phyloP scores from a whole-genome alignment of 2,888 invertebrate genomes.

The Micropterix aruncella region DNA sequence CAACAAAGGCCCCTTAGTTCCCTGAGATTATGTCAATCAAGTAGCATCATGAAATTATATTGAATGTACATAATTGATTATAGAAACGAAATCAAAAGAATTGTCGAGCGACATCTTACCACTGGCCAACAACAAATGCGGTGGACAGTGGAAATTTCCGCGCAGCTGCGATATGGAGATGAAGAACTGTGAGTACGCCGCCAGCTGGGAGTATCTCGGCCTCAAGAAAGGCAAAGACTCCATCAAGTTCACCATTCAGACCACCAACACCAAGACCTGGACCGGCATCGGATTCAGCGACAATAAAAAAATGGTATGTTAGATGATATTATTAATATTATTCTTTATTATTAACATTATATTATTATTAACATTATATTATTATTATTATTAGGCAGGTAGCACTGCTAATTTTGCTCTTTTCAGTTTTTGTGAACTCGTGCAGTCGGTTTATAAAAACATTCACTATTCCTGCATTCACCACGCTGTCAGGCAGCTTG shows the following conservation, averaged over 20 bases:
- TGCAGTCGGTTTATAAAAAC: too few relatives aligned
- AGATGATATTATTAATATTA: background rate
- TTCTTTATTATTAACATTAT: slow-evolving; percentile 1
- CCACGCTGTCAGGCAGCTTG: too few relatives aligned
- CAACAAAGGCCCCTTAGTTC: too few relatives aligned
- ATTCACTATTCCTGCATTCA: too few relatives aligned
- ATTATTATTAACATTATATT: slow-evolving; percentile 1
- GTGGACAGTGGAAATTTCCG: slow-evolving; percentile 68
- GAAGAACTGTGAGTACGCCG: slow-evolving; percentile 65
- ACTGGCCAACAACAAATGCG: slow-evolving; percentile 43
- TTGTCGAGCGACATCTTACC: slow-evolving; percentile 25
- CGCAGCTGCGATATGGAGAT: slow-evolving; percentile 46
- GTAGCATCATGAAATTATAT: too few relatives aligned
- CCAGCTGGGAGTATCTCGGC: slow-evolving; percentile 64
- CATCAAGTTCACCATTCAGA: slow-evolving; percentile 66
- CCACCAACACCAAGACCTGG: slow-evolving; percentile 68
- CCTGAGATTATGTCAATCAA: too few relatives aligned
- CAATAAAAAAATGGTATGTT: slow-evolving; percentile 66
- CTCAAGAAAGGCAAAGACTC: slow-evolving; percentile 51
- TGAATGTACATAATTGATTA: too few relatives aligned
- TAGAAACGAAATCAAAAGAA: slow-evolving; percentile 34
- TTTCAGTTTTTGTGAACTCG: too few relatives aligned
- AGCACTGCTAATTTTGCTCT: too few relatives aligned
- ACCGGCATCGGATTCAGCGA: slow-evolving; percentile 84
- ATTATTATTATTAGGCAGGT: slow-evolving; percentile 2